Evolutionary conservation across 2,888 invertebrate genomes (phyloP), one percentile per base, ranked within the genome.

Genomic region (Rotaria magnacalcarata): DNA sequence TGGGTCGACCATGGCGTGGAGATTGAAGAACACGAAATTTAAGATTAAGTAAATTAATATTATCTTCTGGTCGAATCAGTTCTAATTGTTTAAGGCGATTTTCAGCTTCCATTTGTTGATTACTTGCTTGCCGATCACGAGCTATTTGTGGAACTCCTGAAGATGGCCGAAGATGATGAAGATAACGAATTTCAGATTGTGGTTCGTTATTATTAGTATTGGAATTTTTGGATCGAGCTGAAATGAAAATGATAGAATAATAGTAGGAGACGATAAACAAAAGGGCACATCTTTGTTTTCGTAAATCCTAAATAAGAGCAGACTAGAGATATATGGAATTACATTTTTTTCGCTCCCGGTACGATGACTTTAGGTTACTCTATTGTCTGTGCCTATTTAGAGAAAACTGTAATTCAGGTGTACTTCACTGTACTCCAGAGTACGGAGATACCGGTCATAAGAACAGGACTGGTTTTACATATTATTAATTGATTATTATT

Each of bases 91-190:
- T 43, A 58, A 52, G 85, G 21, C 86, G 85, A 75, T 85, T 86
- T 75, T 75, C 75, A 16, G 85, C 80, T 52, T 86, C 85, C 50
- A 86, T 50, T 80, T 85, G 85, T 86, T 86, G 85, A 60, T 85
- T 54, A 11, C 85, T 84, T 16, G 84, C 86, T 10, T 84, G 47
- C n/a, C 85, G 75, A 43, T 86, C 85, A 21, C 50, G 75, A 8
- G 75, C 27, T 21, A 86, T 75, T 85, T 86, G 85, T 14, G 21
- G 43, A 11, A 84, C 67, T 54, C 52, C 54, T 21, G 50, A 11
- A 2, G 52, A 52, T 54, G 19, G 27, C 47, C 19, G 84, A 34
- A 84, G 56, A 58, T 34, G 27, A 19, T 80, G 80, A 47, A 80
- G 47, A 80, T 24, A 80, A 47, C 80, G 80, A 47, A 80, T 43